Evolutionary conservation across 2,888 invertebrate genomes (phyloP), one percentile per base, ranked within the genome.

Genomic region (Acanthosoma haemorrhoidale): DNA sequence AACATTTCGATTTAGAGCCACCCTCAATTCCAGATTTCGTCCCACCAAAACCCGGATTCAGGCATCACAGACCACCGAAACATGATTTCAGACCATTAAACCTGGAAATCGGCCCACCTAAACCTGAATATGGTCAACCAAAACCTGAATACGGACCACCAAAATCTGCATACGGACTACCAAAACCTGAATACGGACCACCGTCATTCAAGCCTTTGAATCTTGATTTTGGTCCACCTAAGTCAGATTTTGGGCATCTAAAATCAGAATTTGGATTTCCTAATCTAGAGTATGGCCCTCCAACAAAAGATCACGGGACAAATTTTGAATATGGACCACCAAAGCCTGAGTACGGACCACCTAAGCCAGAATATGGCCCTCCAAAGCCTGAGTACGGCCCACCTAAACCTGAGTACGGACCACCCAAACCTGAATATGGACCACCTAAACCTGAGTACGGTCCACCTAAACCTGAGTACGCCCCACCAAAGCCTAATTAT

Each of bases 331-430:
- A 73, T 68, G 70, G 71, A 16, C 70, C 72, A 59, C 75, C 76
- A 18, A 75, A 75, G 64, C 74, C 76, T 4, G 69, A 72, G 64
- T 70, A 75, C 11, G 72, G 76, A 2, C 74, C 74, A 1, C 73
- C 73, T 6, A 74, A 71, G 34, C 60, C 73, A 15, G 43, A 69
- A 1, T 74, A 73, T 25, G 75, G 74, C 16, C 78, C 78, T 25
- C 76, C 77, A n/a, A 77, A 75, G 69, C 72, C 76, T 15, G 74
- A 73, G 25, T 77, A 78, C 66, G 78, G 78, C 13, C 77, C 77
- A 4, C 77, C 77, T 32, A 76, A 76, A 68, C 72, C 75, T 16
- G 72, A 74, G 57, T 77, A 77, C 69, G 76, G 77, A 3, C 74
- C 76, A 18, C 77, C 75, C 32, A 72, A 75, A 63, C 71, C 70